Evolutionary conservation across 2,888 invertebrate species (phyloP).

Genomic region (Drosophila hamatofila): DNA sequence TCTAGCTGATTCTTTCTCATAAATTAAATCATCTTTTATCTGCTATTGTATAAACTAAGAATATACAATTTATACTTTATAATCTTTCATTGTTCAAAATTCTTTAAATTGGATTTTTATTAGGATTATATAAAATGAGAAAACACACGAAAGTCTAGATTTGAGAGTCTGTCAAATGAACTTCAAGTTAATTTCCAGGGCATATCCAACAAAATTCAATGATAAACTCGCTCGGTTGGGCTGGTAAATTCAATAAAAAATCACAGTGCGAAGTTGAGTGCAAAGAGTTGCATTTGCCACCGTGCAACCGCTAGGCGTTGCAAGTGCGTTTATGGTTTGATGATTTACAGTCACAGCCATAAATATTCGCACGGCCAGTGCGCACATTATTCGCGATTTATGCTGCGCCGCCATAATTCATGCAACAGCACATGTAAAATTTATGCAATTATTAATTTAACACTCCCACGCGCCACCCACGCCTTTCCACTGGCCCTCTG

Average conservation of each 20-base stretch:
- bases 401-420: slow-evolving; percentile 83
- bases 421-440: slow-evolving; percentile 85
- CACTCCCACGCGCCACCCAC: slow-evolving; percentile 66
- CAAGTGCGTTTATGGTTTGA: slow-evolving; percentile 84
- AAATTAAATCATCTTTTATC: not conserved
- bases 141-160: too few relatives aligned
- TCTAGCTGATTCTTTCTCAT: too few relatives aligned
- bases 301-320: slow-evolving; percentile 64
- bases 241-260: slow-evolving; percentile 48
- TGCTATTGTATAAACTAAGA: not conserved
- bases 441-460: slow-evolving; percentile 86
- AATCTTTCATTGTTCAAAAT: not conserved
- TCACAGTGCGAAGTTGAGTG: not conserved
- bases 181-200: not conserved
- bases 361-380: slow-evolving; percentile 85
- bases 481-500: not conserved
- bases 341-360: slow-evolving; percentile 85
- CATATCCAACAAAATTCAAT: not conserved
- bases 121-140: too few relatives aligned
- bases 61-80: not conserved
- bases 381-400: slow-evolving; percentile 84
- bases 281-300: slow-evolving; percentile 35
- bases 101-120: too few relatives aligned
- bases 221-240: slow-evolving; percentile 1
- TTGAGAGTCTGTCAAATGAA: not conserved